Conservation (phyloP, 2,888 invertebrate species). For the Chymomyza caudatula region DNA sequence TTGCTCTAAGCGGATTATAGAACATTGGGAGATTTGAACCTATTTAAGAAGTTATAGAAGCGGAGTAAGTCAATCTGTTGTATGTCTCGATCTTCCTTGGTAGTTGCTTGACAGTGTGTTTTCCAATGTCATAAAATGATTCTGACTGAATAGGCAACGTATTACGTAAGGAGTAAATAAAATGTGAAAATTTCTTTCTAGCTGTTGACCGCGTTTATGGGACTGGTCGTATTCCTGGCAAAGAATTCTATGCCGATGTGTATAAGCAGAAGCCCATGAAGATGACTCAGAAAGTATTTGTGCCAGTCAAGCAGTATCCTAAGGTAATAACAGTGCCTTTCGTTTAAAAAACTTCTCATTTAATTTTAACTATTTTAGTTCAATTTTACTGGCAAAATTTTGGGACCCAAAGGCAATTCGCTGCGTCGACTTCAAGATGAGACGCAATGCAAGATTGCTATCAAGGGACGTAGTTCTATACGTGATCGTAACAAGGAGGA, state of each 20-base stretch:
- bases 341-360: neutral
- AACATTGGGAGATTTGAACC: no score
- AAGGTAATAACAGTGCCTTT: conserved; percentile 48
- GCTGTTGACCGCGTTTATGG: conserved; percentile 86
- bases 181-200: conserved; percentile 69
- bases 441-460: conserved; percentile 96
- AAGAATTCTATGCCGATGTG: conserved; percentile 86
- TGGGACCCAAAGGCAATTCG: conserved; percentile 96
- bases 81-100: no score
- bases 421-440: conserved; percentile 95
- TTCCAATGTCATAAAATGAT: no score
- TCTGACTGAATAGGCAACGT: no score
- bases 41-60: no score
- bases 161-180: neutral
- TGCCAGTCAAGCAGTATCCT: conserved; percentile 78
- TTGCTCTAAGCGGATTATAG: no score
- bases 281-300: conserved; percentile 75
- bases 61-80: no score
- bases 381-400: conserved; percentile 95
- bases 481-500: conserved; percentile 91
- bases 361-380: conserved; percentile 81
- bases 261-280: conserved; percentile 81
- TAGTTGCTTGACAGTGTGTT: no score
- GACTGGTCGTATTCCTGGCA: conserved; percentile 83
- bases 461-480: conserved; percentile 94